Evolutionary conservation across 2,797 vertebrate species (phyloP).

Genomic region (Tauraco hartlaubi): DNA sequence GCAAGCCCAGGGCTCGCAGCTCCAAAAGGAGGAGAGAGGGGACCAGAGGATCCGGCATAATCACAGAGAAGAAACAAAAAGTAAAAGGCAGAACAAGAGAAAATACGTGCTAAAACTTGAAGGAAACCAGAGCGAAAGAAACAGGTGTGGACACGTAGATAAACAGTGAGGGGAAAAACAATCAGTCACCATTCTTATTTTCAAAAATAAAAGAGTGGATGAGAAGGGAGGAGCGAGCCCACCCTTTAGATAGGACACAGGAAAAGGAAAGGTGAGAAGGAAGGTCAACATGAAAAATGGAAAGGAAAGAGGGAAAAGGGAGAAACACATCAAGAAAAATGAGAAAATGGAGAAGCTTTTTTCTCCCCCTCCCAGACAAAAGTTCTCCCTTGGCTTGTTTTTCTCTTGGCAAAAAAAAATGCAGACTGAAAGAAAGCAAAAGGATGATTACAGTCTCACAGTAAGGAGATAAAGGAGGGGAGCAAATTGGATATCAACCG

Average conservation of each 20-base stretch:
- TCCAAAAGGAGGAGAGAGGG: background rate
- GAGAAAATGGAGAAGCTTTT: background rate
- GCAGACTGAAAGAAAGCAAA: constrained; percentile 23
- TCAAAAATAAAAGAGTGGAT: constrained; percentile 48
- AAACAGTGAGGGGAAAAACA: background rate
- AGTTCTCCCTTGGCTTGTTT: background rate
- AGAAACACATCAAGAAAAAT: background rate
- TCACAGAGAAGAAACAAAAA: background rate
- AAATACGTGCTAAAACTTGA: constrained; percentile 49
- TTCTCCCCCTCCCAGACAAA: rapidly evolving
- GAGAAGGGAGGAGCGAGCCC: constrained; percentile 2
- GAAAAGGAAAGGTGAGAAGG: constrained; percentile 29
- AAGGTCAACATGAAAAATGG: constrained; percentile 31
- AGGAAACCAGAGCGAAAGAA: constrained; percentile 51
- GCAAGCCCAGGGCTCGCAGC: background rate
- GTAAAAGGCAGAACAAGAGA: constrained; percentile 15
- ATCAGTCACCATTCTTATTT: constrained; percentile 38
- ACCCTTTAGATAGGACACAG: background rate
- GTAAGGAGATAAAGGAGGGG: constrained; percentile 38
- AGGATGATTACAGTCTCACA: constrained; percentile 31
- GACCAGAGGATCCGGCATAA: background rate
- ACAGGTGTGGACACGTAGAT: constrained; percentile 54
- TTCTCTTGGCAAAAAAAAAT: background rate
- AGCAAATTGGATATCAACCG: background rate
- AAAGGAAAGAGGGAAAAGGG: background rate